Evolutionary conservation across 53 echinoderm and acorn worm genomes (phyloP).

Genomic region (Zoroaster sp.): DNA sequence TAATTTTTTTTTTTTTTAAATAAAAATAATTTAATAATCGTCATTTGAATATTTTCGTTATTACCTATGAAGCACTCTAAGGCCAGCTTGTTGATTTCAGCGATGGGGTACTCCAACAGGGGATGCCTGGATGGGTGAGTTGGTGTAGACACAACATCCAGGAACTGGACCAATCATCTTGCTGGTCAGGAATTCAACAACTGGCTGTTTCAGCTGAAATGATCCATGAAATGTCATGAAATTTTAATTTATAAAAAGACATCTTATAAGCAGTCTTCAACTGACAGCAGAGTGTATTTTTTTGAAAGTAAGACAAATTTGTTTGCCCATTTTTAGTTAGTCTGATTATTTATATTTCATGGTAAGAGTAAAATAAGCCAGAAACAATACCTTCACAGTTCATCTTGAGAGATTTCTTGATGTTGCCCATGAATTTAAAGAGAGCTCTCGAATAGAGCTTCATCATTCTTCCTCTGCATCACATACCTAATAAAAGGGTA

Average conservation of each 20-base stretch:
- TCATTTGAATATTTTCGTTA: not conserved
- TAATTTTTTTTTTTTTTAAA: no score
- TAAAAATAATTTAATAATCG: not conserved
- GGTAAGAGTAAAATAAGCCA: not conserved
- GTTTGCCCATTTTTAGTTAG: not conserved
- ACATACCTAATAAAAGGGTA: constrained; percentile 69
- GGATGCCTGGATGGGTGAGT: constrained; percentile 79
- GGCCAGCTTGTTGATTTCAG: constrained; percentile 69
- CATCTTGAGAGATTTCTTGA: constrained; percentile 56
- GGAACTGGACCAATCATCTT: constrained; percentile 29
- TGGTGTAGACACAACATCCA: constrained; percentile 67
- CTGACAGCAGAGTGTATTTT: no score
- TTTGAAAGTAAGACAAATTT: not conserved
- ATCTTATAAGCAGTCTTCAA: no score
- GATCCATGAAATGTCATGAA: not conserved
- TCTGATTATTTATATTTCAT: not conserved
- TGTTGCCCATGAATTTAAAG: constrained; percentile 80
- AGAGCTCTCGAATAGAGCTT: constrained; percentile 83
- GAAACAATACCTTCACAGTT: constrained; percentile 15
- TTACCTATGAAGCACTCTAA: constrained; percentile 92
- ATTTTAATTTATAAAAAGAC: no score
- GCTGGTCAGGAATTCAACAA: constrained; percentile 14
- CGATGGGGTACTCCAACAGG: constrained; percentile 47
- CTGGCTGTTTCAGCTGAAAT: constrained; percentile 61
- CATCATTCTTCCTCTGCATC: constrained; percentile 81